These are phyloP conservation scores for Schrankia costaestrigalis DNA, from an alignment of 2,888 invertebrate species.

Conservation along the genomic window DNA sequence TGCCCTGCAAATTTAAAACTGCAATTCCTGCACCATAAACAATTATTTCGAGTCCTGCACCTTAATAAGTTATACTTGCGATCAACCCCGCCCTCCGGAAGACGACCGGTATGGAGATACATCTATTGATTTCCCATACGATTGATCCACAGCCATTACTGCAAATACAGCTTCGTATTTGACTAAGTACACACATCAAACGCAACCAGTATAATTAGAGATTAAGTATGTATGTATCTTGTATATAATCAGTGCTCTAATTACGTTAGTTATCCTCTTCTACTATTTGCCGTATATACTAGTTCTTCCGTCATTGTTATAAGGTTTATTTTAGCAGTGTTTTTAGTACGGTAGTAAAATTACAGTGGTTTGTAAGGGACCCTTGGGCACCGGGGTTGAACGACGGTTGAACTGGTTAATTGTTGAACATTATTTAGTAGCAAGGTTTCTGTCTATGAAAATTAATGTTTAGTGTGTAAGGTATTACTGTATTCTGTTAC, in stretches of 20 bases:
- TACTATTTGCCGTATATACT: conserved; percentile 5
- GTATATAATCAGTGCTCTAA: conserved; percentile 19
- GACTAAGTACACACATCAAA: conserved; percentile 26
- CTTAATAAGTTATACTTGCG: conserved; percentile 19
- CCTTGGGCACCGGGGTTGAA: conserved; percentile 44
- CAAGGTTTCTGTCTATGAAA: conserved; percentile 23
- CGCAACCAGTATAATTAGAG: conserved; percentile 10
- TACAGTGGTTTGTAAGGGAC: conserved; percentile 30
- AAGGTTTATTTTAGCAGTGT: conserved; percentile 8
- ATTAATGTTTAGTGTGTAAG: no score
- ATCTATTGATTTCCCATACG: conserved; percentile 40
- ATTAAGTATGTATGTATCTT: conserved; percentile 9
- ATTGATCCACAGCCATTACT: conserved; percentile 30
- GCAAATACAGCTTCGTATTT: conserved; percentile 24
- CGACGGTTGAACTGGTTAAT: conserved; percentile 57
- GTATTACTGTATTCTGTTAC: no score
- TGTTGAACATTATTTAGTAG: conserved; percentile 51
- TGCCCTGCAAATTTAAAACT: no score
- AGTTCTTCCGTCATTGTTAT: conserved; percentile 6
- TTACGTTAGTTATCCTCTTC: conserved; percentile 20
- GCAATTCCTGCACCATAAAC: not conserved
- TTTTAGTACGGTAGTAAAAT: conserved; percentile 18
- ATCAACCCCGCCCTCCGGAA: conserved; percentile 35
- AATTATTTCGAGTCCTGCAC: conserved; percentile 15
- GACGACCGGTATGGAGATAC: conserved; percentile 23